Percentiles rank a stretch among this genome's conserved stretches.
These are phyloP conservation scores for Chrysolina oricalcia DNA, from an alignment of 2,888 invertebrate genomes.

Conservation along the genomic window DNA sequence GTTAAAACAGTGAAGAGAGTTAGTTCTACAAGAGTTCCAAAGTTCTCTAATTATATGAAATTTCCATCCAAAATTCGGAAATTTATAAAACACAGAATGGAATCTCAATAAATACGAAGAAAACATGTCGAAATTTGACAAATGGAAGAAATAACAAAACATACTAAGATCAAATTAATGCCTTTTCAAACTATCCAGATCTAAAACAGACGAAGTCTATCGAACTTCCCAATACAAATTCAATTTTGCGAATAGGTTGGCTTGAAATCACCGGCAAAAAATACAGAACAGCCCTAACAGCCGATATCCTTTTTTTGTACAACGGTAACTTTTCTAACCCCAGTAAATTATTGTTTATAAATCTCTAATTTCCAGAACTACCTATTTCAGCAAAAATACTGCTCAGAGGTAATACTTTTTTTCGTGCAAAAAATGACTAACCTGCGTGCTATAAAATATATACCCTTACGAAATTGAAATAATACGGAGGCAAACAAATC, in stretches of 20 bases:
- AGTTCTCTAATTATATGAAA: no score
- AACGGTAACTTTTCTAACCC: constrained; percentile 34
- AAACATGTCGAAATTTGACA: no score
- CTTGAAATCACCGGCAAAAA: constrained; percentile 7
- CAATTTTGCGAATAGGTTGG: not conserved
- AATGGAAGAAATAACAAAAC: no score
- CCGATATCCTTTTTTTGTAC: constrained; percentile 30
- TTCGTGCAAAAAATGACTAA: constrained; percentile 45
- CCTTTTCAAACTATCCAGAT: not conserved
- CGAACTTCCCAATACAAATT: no score
- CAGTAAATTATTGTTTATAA: constrained; percentile 46
- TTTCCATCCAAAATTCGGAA: no score
- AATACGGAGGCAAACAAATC: constrained; percentile 52
- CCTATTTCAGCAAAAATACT: constrained; percentile 53
- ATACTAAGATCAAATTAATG: no score
- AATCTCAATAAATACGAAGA: no score
- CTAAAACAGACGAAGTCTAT: not conserved
- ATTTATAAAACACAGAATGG: no score
- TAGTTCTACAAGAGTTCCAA: no score
- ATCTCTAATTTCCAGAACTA: constrained; percentile 45
- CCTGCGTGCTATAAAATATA: constrained; percentile 38
- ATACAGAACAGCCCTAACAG: not conserved
- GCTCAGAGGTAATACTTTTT: constrained; percentile 49
- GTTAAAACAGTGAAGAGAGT: no score
- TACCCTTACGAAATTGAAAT: constrained; percentile 53